Evolutionary conservation across 23 tunicate species (phyloP).

Genomic region (Diplosoma virens): DNA sequence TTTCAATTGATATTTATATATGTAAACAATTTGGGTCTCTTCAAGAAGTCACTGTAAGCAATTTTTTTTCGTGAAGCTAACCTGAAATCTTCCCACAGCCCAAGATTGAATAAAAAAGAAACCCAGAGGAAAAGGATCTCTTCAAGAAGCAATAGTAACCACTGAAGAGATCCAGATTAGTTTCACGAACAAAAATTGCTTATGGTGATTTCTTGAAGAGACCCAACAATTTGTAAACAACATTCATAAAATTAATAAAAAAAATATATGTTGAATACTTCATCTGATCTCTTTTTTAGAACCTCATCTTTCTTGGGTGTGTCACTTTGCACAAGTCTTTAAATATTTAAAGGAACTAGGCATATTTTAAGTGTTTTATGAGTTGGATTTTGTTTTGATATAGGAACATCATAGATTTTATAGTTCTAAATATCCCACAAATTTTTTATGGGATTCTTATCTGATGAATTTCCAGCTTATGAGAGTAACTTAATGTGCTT

Average conservation of each 20-base stretch:
- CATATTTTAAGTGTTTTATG: neutral
- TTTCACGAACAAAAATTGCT: no score
- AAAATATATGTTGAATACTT: neutral
- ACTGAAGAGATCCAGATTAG: no score
- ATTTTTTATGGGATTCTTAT: neutral
- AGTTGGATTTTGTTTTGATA: neutral
- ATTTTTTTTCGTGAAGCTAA: no score
- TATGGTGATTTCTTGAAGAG: no score
- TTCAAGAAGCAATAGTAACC: no score
- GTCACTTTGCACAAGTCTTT: neutral
- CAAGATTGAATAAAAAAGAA: no score
- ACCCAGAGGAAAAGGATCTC: no score
- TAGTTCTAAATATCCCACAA: no score
- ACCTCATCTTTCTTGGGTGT: neutral
- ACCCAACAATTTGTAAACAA: neutral
- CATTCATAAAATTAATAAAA: neutral
- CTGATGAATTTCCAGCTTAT: neutral
- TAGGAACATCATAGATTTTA: neutral
- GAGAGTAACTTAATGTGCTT: conserved; percentile 4
- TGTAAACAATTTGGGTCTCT: no score
- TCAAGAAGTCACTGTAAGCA: no score
- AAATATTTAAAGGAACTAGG: neutral
- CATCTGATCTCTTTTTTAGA: neutral
- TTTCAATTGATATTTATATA: no score
- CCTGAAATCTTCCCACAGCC: no score